Evolutionary conservation across 2,888 invertebrate genomes (phyloP).

Genomic region (Leptinotarsa tumamoca): DNA sequence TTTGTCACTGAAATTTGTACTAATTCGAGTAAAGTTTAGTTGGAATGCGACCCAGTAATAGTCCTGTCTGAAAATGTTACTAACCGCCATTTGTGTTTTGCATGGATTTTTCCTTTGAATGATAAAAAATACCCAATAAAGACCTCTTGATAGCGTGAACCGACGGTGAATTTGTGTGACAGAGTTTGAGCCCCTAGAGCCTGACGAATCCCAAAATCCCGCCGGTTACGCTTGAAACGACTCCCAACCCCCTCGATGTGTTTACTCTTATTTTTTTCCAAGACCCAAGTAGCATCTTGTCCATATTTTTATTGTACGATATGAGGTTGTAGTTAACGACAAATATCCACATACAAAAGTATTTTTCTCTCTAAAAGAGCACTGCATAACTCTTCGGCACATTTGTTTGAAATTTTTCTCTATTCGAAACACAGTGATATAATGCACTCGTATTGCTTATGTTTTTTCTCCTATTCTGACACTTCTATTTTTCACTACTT

Average conservation of each 20-base stretch:
- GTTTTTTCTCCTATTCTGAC: constrained; percentile 68
- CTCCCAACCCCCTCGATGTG: constrained; percentile 32
- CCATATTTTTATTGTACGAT: constrained; percentile 41
- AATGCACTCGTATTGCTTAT: constrained; percentile 66
- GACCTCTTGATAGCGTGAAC: constrained; percentile 35
- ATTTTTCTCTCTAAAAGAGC: constrained; percentile 57
- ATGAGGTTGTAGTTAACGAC: constrained; percentile 47
- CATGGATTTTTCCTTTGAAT: constrained; percentile 41
- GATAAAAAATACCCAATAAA: constrained; percentile 45
- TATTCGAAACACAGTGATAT: constrained; percentile 59
- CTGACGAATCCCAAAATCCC: neutral
- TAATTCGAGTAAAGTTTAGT: neutral
- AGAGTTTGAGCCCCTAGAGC: constrained; percentile 1
- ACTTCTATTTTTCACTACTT: constrained; percentile 69
- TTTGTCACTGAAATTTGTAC: neutral
- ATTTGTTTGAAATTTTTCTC: constrained; percentile 42
- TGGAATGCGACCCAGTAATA: constrained; percentile 9
- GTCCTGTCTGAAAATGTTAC: neutral
- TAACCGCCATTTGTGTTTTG: constrained; percentile 22
- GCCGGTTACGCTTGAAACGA: neutral
- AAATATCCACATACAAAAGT: constrained; percentile 39
- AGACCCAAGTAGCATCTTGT: constrained; percentile 65
- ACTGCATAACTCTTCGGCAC: constrained; percentile 65
- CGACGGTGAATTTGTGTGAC: constrained; percentile 34
- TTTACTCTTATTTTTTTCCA: constrained; percentile 42